Percentiles rank a stretch among this genome's conserved stretches.
phyloP scores from a whole-genome alignment of 2,797 vertebrate genomes.

The Pitangus sulphuratus region DNA sequence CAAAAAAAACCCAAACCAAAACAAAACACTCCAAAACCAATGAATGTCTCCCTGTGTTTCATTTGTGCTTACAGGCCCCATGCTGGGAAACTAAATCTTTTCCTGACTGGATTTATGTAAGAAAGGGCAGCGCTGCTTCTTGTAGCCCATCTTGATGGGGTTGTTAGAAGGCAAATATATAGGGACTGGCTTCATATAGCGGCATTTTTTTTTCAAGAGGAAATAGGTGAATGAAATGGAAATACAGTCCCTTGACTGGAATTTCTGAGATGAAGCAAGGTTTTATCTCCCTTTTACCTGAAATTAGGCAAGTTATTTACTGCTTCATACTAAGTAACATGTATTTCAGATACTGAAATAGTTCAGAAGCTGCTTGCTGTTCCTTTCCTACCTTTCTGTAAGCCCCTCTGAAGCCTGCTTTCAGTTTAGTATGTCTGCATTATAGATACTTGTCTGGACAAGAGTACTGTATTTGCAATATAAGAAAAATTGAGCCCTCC shows the following conservation, averaged over 20 bases:
- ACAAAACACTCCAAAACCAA: neutral
- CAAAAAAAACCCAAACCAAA: neutral
- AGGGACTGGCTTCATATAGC: neutral
- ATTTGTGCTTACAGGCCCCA: neutral
- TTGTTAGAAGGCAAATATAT: neutral
- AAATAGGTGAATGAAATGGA: neutral
- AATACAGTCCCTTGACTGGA: neutral
- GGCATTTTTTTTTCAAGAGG: neutral
- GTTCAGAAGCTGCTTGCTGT: neutral
- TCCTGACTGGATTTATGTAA: neutral
- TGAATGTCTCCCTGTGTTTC: neutral
- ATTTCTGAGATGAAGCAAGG: neutral
- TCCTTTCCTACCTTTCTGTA: neutral
- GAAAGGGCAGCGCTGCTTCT: neutral
- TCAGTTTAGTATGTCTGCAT: neutral
- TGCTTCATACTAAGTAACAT: neutral
- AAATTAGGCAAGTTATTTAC: neutral
- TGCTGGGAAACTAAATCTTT: neutral
- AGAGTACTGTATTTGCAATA: neutral
- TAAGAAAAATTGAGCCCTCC: neutral
- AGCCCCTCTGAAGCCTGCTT: neutral
- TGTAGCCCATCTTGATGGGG: neutral
- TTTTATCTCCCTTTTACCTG: neutral
- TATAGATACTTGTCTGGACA: neutral
- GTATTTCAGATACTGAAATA: neutral